These are phyloP conservation scores for Pangasianodon hypophthalmus DNA, from an alignment of 2,113 vertebrate species.

Conservation along the genomic window DNA sequence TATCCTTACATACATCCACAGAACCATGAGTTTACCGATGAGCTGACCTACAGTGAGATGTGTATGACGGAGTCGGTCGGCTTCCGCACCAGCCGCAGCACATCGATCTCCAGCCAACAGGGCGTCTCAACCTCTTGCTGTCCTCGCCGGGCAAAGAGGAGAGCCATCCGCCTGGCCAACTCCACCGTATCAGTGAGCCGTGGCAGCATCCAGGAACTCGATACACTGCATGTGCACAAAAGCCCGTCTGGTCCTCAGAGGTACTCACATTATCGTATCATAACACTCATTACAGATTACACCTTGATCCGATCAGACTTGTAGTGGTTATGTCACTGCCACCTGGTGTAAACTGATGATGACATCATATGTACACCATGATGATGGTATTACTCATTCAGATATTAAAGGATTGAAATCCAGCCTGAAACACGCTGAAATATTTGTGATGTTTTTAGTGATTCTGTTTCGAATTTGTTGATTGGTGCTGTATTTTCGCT, in stretches of 20 bases:
- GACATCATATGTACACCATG: not conserved
- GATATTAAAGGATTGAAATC: not conserved
- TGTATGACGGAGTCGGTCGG: constrained; percentile 82
- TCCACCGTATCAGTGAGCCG: constrained; percentile 86
- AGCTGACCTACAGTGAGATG: constrained; percentile 84
- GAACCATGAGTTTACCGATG: constrained; percentile 89
- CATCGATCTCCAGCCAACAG: constrained; percentile 86
- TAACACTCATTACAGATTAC: not conserved
- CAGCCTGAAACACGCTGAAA: too few species aligned
- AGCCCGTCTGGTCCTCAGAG: constrained; percentile 73
- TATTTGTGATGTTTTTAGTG: not conserved
- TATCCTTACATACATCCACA: constrained; percentile 54
- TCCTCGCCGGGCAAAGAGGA: constrained; percentile 78
- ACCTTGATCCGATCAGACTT: not conserved
- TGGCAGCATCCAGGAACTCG: constrained; percentile 87
- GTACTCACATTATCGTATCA: constrained; percentile 59
- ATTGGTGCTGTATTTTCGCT: too few species aligned
- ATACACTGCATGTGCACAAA: constrained; percentile 77
- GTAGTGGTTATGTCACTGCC: not conserved
- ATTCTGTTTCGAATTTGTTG: too few species aligned
- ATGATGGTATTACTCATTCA: not conserved
- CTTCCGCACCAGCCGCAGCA: constrained; percentile 85
- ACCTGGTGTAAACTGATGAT: not conserved
- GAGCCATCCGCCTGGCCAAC: constrained; percentile 84
- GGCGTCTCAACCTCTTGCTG: constrained; percentile 79